These are phyloP conservation scores for Antechinus stuartii DNA, from an alignment of 2,113 vertebrate species.

Conservation along the genomic window DNA sequence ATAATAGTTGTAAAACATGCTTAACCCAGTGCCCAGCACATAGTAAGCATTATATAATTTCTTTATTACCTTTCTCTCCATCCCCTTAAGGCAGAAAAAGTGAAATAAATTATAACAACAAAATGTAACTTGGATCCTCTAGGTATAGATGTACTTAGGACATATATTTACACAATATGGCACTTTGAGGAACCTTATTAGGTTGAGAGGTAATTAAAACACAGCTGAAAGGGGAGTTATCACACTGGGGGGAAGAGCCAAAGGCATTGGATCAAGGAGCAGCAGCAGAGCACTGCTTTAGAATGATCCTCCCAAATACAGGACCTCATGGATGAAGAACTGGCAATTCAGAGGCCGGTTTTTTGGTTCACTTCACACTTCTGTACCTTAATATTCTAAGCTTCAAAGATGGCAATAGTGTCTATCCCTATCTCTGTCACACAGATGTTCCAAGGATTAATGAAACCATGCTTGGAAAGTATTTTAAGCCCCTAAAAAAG, in stretches of 20 bases:
- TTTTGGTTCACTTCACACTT: background rate
- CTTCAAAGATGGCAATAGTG: background rate
- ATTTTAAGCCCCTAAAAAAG: background rate
- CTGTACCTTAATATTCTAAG: background rate
- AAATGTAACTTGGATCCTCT: slow-evolving; percentile 44
- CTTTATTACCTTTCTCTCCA: background rate
- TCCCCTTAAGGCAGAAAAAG: background rate
- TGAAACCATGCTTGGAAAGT: slow-evolving; percentile 22
- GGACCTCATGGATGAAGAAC: background rate
- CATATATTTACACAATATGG: background rate
- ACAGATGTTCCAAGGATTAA: slow-evolving; percentile 8
- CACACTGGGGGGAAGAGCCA: background rate
- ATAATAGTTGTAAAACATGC: background rate
- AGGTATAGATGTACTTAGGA: background rate
- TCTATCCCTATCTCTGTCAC: slow-evolving; percentile 5
- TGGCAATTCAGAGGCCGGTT: background rate
- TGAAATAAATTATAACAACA: slow-evolving; percentile 46
- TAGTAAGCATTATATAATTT: background rate
- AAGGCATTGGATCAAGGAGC: background rate
- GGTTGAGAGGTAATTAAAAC: background rate
- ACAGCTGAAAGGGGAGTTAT: background rate
- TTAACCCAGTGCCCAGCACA: background rate
- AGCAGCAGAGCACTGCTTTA: background rate
- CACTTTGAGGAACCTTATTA: background rate
- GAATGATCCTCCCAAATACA: background rate